Conservation (phyloP, 2,113 vertebrate genomes). For the Cyprinus carpio region DNA sequence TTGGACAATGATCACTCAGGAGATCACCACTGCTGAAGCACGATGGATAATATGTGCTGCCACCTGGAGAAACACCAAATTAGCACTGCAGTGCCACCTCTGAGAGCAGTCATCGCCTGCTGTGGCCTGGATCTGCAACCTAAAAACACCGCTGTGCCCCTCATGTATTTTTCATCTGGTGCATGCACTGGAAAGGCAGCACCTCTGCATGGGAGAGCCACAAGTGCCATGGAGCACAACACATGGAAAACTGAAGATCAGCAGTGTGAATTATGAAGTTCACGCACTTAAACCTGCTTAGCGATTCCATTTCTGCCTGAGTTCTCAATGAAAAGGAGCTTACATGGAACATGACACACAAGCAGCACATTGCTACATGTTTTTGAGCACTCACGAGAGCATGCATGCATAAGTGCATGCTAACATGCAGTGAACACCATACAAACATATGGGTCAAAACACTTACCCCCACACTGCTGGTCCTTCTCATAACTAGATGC, state of each 20-base stretch:
- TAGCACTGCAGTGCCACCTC: slow-evolving; percentile 35
- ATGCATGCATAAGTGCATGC: slow-evolving; percentile 20
- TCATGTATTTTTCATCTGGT: slow-evolving; percentile 45
- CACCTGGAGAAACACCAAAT: slow-evolving; percentile 44
- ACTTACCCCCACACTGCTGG: slow-evolving; percentile 88
- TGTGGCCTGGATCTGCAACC: slow-evolving; percentile 28
- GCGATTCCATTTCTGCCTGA: slow-evolving; percentile 37
- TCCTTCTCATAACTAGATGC: slow-evolving; percentile 92
- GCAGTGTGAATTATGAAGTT: slow-evolving; percentile 34
- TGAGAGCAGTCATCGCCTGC: neutral
- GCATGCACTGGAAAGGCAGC: slow-evolving; percentile 20
- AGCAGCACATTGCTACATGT: slow-evolving; percentile 46
- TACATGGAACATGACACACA: slow-evolving; percentile 22
- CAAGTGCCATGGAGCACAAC: neutral
- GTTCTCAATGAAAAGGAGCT: slow-evolving; percentile 39
- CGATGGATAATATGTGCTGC: slow-evolving; percentile 51
- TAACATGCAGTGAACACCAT: slow-evolving; percentile 43
- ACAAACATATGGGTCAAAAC: slow-evolving; percentile 52
- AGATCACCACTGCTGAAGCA: slow-evolving; percentile 27
- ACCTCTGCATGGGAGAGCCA: neutral
- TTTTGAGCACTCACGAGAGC: slow-evolving; percentile 1
- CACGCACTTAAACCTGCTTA: slow-evolving; percentile 15
- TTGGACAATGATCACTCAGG: slow-evolving; percentile 42
- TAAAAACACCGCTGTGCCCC: slow-evolving; percentile 26
- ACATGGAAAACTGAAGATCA: slow-evolving; percentile 33